Evolutionary conservation across 2,888 invertebrate genomes (phyloP).

Genomic region (Panzeria rudis): DNA sequence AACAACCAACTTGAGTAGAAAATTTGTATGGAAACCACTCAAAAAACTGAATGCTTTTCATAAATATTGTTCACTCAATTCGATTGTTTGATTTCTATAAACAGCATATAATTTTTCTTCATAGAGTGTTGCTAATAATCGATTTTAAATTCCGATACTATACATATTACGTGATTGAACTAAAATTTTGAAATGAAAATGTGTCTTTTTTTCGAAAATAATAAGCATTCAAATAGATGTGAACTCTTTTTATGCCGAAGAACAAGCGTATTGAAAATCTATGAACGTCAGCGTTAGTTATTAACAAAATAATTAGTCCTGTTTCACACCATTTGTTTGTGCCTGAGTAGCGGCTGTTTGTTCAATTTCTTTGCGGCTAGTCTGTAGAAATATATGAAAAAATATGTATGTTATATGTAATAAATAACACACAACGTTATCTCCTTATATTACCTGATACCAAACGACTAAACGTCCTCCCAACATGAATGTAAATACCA

Average conservation of each 20-base stretch:
- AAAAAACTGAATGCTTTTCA: too few relatives aligned
- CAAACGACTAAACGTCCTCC: constrained; percentile 94
- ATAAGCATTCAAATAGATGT: not conserved
- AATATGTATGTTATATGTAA: not conserved
- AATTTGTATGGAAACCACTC: too few relatives aligned
- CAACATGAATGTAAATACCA: constrained; percentile 96
- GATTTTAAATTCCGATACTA: constrained; percentile 4
- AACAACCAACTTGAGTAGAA: too few relatives aligned
- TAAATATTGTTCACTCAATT: too few relatives aligned
- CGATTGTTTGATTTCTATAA: too few relatives aligned
- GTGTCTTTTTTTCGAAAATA: constrained; percentile 39
- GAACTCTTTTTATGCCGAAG: not conserved
- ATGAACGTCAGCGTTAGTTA: constrained; percentile 10
- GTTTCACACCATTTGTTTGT: constrained; percentile 87
- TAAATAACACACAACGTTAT: not conserved
- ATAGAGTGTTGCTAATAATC: not conserved
- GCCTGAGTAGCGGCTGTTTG: constrained; percentile 84
- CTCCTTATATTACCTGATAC: constrained; percentile 82
- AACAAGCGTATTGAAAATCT: constrained; percentile 8
- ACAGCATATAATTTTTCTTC: too few relatives aligned
- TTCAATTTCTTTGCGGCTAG: constrained; percentile 85
- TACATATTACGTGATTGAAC: not conserved
- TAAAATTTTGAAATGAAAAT: constrained; percentile 38
- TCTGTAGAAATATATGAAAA: constrained; percentile 83
- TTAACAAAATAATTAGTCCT: constrained; percentile 83